These are phyloP conservation scores for Siniperca obscura DNA, from an alignment of 2,797 vertebrate genomes.

Conservation along the genomic window DNA sequence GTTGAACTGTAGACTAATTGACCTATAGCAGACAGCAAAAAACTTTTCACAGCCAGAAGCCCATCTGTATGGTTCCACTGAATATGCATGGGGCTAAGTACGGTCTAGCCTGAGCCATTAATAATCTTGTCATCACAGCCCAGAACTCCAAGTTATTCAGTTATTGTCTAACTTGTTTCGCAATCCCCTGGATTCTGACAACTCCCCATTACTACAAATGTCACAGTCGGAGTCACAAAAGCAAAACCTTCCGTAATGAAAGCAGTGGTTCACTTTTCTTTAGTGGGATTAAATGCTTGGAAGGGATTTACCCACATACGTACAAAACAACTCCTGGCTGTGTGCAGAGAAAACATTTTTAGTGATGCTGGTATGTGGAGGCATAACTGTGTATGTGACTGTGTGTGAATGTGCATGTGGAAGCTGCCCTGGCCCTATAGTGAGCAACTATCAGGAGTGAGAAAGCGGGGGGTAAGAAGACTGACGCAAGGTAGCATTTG, in stretches of 20 bases:
- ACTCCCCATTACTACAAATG: conserved; percentile 41
- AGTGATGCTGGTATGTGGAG: conserved; percentile 83
- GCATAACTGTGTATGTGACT: conserved; percentile 70
- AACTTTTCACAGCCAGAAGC: conserved; percentile 83
- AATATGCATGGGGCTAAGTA: conserved; percentile 94
- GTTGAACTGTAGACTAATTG: conserved; percentile 56
- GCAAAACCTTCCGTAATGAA: conserved; percentile 81
- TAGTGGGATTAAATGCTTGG: conserved; percentile 85
- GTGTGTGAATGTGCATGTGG: conserved; percentile 60
- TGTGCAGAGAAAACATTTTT: conserved; percentile 84
- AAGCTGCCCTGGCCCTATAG: conserved; percentile 91
- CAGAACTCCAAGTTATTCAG: conserved; percentile 84
- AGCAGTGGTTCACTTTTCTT: conserved; percentile 70
- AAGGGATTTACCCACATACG: conserved; percentile 72
- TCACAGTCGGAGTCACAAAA: conserved; percentile 41
- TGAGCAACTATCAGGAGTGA: conserved; percentile 83
- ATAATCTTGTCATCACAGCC: conserved; percentile 97
- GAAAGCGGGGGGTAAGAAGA: conserved; percentile 86
- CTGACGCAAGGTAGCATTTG: conserved; percentile 98
- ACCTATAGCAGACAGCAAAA: conserved; percentile 67
- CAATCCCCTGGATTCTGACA: conserved; percentile 44
- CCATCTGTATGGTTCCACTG: conserved; percentile 92
- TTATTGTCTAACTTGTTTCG: conserved; percentile 79
- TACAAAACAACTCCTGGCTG: conserved; percentile 77
- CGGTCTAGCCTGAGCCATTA: conserved; percentile 92